Base-by-base conservation (phyloP, 1,140 invertebrate species). In the Drosophila azteca region DNA sequence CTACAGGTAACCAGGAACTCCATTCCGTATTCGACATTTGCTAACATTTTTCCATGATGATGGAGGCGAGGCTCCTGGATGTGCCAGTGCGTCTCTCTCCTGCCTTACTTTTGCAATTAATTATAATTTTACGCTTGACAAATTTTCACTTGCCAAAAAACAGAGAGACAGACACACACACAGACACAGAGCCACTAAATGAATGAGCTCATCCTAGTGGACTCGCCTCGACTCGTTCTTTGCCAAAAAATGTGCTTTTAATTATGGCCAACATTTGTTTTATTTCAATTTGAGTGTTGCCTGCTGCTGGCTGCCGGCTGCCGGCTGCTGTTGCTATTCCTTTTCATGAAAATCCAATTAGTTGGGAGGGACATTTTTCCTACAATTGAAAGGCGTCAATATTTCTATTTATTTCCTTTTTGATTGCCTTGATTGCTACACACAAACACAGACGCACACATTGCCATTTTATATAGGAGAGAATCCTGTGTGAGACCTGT, bases 111-210 rank as follows among this genome's bases (percentile, higher is more conserved):
- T 63, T 69, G 58, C 79, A 82, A 81, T 82, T 87, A 88, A 87
- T 87, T 87, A 88, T 87, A 87, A 87, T 87, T 87, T 87, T 76
- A 88, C 67, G 71, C 79, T 72, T 82, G 71, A 79, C 79, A 78
- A 88, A 53, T 82, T 77, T 63, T 51, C 59, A 76, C 55, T 82
- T 82, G 66, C 46, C 63, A 53, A 69, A 78, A 85, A 73, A 39
- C 17, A 26, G 39, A 26, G 7, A 13, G 15, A 29, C 46, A 59
- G 29, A n/a, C 13, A 48, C 11, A 39, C 3, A 39, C 0, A 39
- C 35, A 3, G 31, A 3, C 8, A 31, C 8, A 31, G 8, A 63
- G 62, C 31, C 58, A 20, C 26, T 46, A 26, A 46, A 26, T 48
- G 24, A 53, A 59, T 53, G 46, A 35, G 57, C 48, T 13, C 57